Base-by-base conservation (phyloP, 2,113 vertebrate species). In the Cebus imitator region DNA sequence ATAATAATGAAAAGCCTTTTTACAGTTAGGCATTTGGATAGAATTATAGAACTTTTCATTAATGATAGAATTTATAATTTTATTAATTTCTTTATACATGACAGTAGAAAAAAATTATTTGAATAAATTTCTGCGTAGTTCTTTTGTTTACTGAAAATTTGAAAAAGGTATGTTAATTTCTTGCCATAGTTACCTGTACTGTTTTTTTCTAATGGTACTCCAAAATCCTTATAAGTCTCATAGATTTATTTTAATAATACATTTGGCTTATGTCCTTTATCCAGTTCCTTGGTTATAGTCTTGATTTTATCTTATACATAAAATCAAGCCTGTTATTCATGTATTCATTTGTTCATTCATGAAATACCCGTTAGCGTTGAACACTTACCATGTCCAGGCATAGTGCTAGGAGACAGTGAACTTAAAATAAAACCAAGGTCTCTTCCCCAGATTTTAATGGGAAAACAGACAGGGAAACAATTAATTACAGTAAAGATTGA, bases 41-140 rank as follows among this genome's bases (percentile, higher is more conserved):
- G 73, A 97, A 87, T 87, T 95, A 27, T 48, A 89, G 21, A 93
- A 93, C n/a, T 81, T 91, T 89, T 87, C 35, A 79, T 90, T 43
- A 96, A 83, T 68, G 83, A 50, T 45, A 68, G n/a, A 87, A 80
- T 66, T n/a, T 88, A 72, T 76, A 87, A 82, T 58, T 40, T 70
- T 23, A 85, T 90, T 94, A 68, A 43, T 57, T 95, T 72, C 32
- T 78, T 30, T 2, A 37, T 58, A 8, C 1, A 92, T 87, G 50
- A 32, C 73, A 52, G 79, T 80, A 66, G 79, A 61, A 72, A 52
- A 78, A 58, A 40, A 57, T 30, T 3, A 85, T 81, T 45, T 64
- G 52, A 87, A 11, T 80, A 21, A 81, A 50, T 81, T 35, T 40
- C 55, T 84, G 17, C 5, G 16, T 89, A 30, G 9, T 80, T 75